These are phyloP conservation scores for Mus pahari DNA, from an alignment of 2,113 vertebrate genomes.

Conservation along the genomic window DNA sequence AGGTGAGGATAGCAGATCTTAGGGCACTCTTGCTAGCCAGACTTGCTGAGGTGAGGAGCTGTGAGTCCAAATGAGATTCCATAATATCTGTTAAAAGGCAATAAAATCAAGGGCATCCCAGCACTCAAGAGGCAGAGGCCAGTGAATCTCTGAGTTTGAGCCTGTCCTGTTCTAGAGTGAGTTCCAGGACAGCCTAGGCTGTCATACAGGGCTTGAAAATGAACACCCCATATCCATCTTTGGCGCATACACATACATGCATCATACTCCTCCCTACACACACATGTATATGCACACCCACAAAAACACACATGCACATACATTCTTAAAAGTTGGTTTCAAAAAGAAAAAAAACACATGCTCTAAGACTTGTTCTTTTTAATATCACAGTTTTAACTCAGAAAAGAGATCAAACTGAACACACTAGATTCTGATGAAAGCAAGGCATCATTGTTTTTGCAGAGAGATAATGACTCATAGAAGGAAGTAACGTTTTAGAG, in stretches of 20 bases:
- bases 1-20: background rate
- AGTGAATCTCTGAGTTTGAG: background rate
- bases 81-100: background rate
- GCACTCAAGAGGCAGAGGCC: background rate
- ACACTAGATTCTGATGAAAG: background rate
- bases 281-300: background rate
- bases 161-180: background rate
- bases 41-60: background rate
- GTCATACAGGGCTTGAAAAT: background rate
- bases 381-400: slow-evolving; percentile 1
- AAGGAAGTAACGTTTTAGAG: background rate
- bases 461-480: background rate
- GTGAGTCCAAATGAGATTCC: background rate
- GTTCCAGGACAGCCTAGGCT: background rate
- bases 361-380: background rate
- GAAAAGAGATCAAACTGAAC: slow-evolving; percentile 24
- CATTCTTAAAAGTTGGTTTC: background rate
- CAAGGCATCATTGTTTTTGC: background rate
- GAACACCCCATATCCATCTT: background rate
- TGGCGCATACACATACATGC: background rate
- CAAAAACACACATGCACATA: background rate
- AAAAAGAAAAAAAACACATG: background rate
- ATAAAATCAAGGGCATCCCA: background rate
- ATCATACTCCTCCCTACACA: background rate
- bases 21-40: background rate